Evolutionary conservation across 2,797 vertebrate genomes (phyloP).

Genomic region (Liparis tanakae): DNA sequence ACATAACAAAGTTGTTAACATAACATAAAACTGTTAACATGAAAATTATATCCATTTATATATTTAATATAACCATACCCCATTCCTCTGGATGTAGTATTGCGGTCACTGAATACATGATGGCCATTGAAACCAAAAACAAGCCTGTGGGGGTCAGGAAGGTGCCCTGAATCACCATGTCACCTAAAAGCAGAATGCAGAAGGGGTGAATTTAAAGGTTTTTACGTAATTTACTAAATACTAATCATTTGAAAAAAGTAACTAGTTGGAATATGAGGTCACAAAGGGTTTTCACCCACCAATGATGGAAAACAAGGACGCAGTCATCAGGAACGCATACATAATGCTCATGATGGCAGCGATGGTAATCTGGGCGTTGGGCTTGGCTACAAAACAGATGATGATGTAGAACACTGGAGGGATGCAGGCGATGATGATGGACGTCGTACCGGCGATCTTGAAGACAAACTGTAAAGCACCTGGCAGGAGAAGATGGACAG

Average conservation of each 20-base stretch:
- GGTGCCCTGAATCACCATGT: conserved; percentile 83
- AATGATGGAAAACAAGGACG: conserved; percentile 85
- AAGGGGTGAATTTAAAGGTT: not conserved
- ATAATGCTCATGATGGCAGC: conserved; percentile 83
- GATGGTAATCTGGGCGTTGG: conserved; percentile 82
- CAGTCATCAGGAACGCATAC: conserved; percentile 87
- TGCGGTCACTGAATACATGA: conserved; percentile 83
- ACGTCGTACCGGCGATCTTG: conserved; percentile 60
- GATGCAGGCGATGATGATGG: conserved; percentile 77
- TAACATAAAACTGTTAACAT: not conserved
- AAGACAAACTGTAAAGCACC: conserved; percentile 86
- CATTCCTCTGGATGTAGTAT: conserved; percentile 84
- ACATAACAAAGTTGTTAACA: not conserved
- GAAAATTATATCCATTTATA: too few relatives aligned
- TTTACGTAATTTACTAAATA: not conserved
- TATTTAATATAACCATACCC: conserved; percentile 53
- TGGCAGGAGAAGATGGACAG: conserved; percentile 41
- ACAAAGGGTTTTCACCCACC: conserved; percentile 63
- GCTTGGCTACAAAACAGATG: conserved; percentile 81
- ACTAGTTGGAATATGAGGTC: not conserved
- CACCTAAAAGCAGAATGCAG: conserved; percentile 72
- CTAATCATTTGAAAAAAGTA: not conserved
- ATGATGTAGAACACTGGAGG: conserved; percentile 83
- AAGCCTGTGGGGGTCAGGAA: conserved; percentile 86
- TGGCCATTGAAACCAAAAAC: conserved; percentile 83